Conservation (phyloP, 2,888 invertebrate genomes). For the Gonocerus acuteangulatus region DNA sequence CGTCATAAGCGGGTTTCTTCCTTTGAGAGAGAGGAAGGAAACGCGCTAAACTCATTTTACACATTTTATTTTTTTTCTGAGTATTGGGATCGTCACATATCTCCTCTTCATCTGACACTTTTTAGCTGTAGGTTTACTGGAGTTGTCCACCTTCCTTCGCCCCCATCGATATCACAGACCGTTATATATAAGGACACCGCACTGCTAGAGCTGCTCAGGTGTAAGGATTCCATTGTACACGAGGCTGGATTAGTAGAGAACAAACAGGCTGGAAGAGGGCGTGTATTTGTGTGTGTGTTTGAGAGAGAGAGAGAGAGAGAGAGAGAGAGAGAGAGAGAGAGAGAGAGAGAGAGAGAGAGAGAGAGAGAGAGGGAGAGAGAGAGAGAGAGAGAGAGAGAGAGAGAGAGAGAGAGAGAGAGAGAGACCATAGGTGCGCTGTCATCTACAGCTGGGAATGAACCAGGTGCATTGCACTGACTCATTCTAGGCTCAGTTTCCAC, state of each 20-base stretch:
- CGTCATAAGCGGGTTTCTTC: too few species aligned
- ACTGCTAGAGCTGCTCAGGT: slow-evolving; percentile 13
- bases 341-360: not conserved
- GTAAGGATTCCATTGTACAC: slow-evolving; percentile 7
- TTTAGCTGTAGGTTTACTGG: too few species aligned
- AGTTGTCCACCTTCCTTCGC: too few species aligned
- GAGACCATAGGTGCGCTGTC: slow-evolving; percentile 1
- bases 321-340: not conserved
- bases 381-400: not conserved
- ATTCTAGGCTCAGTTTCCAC: too few species aligned
- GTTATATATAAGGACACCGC: not conserved
- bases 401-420: not conserved
- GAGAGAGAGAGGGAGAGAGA: not conserved
- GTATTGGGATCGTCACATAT: too few species aligned
- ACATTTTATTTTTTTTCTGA: too few species aligned
- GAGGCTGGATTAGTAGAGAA: slow-evolving; percentile 13
- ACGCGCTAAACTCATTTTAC: too few species aligned
- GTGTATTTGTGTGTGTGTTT: too few species aligned
- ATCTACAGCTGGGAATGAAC: slow-evolving; percentile 11
- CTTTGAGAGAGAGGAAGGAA: too few species aligned
- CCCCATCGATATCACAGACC: too few species aligned
- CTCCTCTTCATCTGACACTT: too few species aligned
- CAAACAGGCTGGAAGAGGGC: slow-evolving; percentile 17
- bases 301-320: not conserved
- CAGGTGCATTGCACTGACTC: slow-evolving; percentile 14